Conservation (phyloP, 2,113 vertebrate species). For the Malurus alboscapulatus region DNA sequence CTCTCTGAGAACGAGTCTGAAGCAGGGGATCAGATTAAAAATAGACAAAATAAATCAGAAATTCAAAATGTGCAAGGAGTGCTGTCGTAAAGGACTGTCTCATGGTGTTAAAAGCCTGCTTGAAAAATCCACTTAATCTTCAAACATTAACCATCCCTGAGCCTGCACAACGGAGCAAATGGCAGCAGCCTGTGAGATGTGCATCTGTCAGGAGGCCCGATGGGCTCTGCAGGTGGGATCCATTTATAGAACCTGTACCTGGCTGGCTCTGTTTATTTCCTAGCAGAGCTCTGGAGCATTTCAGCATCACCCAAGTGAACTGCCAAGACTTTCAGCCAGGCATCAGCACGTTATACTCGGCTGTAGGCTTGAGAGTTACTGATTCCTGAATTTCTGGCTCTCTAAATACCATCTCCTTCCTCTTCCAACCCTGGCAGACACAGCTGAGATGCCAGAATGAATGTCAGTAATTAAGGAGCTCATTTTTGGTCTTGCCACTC, state of each 20-base stretch:
- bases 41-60: constrained; percentile 6
- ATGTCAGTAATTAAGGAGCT: background rate
- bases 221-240: constrained; percentile 13
- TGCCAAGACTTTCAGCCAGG: constrained; percentile 30
- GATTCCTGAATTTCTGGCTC: constrained; percentile 10
- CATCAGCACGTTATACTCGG: background rate
- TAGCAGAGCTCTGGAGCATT: background rate
- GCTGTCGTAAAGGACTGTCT: background rate
- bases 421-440: background rate
- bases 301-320: background rate
- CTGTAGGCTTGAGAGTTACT: background rate
- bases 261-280: background rate
- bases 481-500: background rate
- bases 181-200: background rate
- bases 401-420: background rate
- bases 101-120: background rate
- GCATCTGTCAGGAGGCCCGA: constrained; percentile 8
- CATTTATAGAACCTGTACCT: background rate
- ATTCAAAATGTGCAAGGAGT: background rate
- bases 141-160: background rate
- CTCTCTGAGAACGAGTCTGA: background rate
- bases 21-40: constrained; percentile 40
- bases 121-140: constrained; percentile 36
- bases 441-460: background rate
- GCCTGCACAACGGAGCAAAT: background rate